Conservation (phyloP, 2,113 vertebrate genomes). For the Prinia subflava region DNA sequence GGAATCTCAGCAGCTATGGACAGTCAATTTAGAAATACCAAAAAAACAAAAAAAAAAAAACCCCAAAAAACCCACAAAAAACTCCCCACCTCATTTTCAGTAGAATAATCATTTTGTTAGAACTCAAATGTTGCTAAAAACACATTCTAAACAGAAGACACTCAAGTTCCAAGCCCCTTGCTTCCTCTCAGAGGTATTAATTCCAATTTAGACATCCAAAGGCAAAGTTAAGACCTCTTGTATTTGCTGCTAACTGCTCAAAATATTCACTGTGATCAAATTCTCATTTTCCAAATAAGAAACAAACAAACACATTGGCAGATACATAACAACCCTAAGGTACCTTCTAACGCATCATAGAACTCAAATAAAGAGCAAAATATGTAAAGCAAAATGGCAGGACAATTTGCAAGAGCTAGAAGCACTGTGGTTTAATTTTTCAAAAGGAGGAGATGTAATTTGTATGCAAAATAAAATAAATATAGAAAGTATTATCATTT, state of each 20-base stretch:
- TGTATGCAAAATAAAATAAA: neutral
- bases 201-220: neutral
- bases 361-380: neutral
- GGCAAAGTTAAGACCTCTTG: neutral
- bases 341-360: neutral
- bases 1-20: neutral
- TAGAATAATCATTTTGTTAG: neutral
- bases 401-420: neutral
- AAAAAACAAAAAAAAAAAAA: neutral
- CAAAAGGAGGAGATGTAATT: neutral
- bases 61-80: too few species aligned
- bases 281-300: neutral
- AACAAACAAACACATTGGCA: neutral
- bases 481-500: neutral
- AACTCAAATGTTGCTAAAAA: neutral
- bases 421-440: neutral
- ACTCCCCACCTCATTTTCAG: neutral
- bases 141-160: neutral
- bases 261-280: neutral
- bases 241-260: neutral
- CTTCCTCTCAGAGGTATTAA: neutral
- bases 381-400: neutral
- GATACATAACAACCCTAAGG: neutral
- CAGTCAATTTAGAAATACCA: neutral
- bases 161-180: neutral